Evolutionary conservation across 2,888 invertebrate species (phyloP).

Genomic region (Ophion slaviceki): DNA sequence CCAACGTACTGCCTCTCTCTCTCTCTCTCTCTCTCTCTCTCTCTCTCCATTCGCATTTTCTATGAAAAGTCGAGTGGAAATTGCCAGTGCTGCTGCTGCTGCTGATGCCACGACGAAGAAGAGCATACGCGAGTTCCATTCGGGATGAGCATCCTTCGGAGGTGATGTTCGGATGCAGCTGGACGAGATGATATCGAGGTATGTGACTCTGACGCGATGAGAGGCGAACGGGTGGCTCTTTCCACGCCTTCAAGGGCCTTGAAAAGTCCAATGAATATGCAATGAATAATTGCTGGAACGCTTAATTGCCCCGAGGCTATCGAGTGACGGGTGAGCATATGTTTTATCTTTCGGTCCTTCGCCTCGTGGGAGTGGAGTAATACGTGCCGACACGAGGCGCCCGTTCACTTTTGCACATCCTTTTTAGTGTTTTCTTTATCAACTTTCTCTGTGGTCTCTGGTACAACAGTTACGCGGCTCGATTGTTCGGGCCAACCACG

Average conservation of each 20-base stretch:
- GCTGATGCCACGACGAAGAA: slow-evolving; percentile 54
- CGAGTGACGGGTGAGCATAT: slow-evolving; percentile 22
- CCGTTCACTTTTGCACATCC: not conserved
- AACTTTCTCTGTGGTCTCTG: not conserved
- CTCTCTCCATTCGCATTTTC: slow-evolving; percentile 55
- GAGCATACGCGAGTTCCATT: slow-evolving; percentile 56
- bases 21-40: slow-evolving; percentile 29
- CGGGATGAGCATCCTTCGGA: slow-evolving; percentile 19
- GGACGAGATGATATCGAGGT: slow-evolving; percentile 48
- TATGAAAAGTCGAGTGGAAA: slow-evolving; percentile 68
- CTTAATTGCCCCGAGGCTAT: slow-evolving; percentile 60
- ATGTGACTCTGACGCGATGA: slow-evolving; percentile 41
- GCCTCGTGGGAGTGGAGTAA: not conserved
- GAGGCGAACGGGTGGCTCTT: slow-evolving; percentile 12
- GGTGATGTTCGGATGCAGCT: slow-evolving; percentile 36
- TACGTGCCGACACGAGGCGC: not conserved
- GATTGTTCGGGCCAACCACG: slow-evolving; percentile 27
- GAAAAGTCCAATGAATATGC: slow-evolving; percentile 65
- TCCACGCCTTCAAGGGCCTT: slow-evolving; percentile 53
- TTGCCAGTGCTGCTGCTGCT: slow-evolving; percentile 62
- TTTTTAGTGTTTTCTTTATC: not conserved
- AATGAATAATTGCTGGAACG: slow-evolving; percentile 62
- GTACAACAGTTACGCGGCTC: not conserved
- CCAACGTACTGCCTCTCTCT: slow-evolving; percentile 27
- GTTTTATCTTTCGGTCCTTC: slow-evolving; percentile 3